phyloP scores from a whole-genome alignment of 2,797 vertebrate species.

The Scyliorhinus canicula region DNA sequence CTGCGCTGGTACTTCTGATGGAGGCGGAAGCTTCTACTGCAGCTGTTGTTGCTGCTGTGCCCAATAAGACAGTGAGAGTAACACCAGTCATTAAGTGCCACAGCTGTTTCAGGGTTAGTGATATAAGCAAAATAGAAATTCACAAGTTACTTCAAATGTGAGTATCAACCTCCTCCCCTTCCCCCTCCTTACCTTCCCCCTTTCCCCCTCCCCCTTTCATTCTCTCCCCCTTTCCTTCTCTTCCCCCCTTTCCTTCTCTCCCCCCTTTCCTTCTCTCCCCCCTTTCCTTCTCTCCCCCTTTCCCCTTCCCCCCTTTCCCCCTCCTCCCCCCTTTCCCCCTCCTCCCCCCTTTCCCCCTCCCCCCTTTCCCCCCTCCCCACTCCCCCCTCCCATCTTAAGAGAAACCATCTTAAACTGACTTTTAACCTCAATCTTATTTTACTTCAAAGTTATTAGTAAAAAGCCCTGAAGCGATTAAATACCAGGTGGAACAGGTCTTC shows the following conservation, averaged over 20 bases:
- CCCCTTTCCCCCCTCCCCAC: no score
- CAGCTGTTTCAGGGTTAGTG: not conserved
- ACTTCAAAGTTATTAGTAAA: constrained; percentile 15
- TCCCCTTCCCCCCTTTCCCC: no score
- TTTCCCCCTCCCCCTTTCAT: no score
- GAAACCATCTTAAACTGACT: not conserved
- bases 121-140: not conserved
- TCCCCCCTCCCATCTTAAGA: no score
- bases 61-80: not conserved
- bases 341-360: no score
- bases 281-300: no score
- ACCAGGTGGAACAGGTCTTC: not conserved
- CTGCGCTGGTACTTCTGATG: not conserved
- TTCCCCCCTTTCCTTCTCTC: no score
- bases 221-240: no score
- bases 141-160: not conserved
- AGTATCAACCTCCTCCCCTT: not conserved
- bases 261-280: no score
- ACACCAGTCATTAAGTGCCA: not conserved
- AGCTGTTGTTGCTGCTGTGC: not conserved
- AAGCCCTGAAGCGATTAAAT: not conserved
- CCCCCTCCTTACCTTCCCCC: no score
- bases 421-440: constrained; percentile 13
- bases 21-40: not conserved
- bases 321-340: no score